Evolutionary conservation across 2,888 invertebrate genomes (phyloP), one percentile per base, ranked within the genome.

Genomic region (Ormyrus labotus): DNA sequence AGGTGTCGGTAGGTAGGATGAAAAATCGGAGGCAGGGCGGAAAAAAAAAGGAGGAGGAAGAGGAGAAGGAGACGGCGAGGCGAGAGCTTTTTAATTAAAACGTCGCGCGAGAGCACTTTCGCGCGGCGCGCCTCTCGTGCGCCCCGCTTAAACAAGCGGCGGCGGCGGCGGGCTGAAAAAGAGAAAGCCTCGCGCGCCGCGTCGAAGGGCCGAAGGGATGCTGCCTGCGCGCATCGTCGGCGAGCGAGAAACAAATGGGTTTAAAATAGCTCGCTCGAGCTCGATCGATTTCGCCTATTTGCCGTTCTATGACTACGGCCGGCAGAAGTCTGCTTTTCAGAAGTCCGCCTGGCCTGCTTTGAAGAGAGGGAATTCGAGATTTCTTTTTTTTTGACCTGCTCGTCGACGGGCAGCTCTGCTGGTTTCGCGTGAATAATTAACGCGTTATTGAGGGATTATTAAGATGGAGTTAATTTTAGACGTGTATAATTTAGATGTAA

Each of bases 81-180:
- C 34, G 9, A 19, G 65, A 34, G 57, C 65, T 74, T 74, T 74
- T 65, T 74, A 74, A 74, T 74, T 74, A 74, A 74, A 74, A 58
- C 34, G 65, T 65, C 74, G 64, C 48, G 45, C 45, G 68, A 50
- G 1, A 9, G 6, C 34, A 34, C 4, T 34, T 34, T 34, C 34
- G 4, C 34, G 34, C 34, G 6, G 61, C 10, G 8, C 19, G 50
- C 67, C 13, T 9, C 9, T 9, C 9, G 5, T 51, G 9, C 50
- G 3, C 19, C 0, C 34, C 8, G 65, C 34, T 6, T 57, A 58
- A 58, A 70, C 13, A 58, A 71, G 51, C 34, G 51, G 45, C 53
- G 58, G 13, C 13, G 13, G 13, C 13, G 13, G 13, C 13, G 55
- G 58, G 19, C 53, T 19, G 68, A 55, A 11, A 53, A 58, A 60